Conservation (phyloP, 2,888 invertebrate species). For the Acleris literana region DNA sequence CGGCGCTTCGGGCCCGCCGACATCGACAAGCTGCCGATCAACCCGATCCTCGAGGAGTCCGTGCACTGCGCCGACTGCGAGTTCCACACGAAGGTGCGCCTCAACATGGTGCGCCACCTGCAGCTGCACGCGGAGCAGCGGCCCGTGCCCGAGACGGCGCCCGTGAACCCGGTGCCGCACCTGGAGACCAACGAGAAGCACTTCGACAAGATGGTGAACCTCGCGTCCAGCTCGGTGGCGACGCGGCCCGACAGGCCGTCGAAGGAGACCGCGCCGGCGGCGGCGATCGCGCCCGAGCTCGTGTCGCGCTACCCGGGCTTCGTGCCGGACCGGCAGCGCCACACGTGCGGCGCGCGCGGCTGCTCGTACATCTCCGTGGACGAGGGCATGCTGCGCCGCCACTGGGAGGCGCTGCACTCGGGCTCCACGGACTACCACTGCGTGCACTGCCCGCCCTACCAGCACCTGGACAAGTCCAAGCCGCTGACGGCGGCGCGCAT, state of each 20-base stretch:
- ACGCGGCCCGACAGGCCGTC: constrained; percentile 52
- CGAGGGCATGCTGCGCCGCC: constrained; percentile 88
- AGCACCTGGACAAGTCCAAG: constrained; percentile 71
- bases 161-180: constrained; percentile 92
- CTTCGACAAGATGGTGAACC: constrained; percentile 93
- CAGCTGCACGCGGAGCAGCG: constrained; percentile 86
- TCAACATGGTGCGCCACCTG: constrained; percentile 89
- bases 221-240: constrained; percentile 87
- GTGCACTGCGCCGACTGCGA: constrained; percentile 87
- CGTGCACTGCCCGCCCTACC: constrained; percentile 87
- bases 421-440: constrained; percentile 85
- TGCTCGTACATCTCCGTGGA: constrained; percentile 89
- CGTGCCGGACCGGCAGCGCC: constrained; percentile 83
- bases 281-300: constrained; percentile 50
- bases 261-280: constrained; percentile 38
- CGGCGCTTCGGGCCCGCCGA: constrained; percentile 83
- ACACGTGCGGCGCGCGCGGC: constrained; percentile 87
- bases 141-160: constrained; percentile 86
- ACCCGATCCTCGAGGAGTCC: constrained; percentile 84
- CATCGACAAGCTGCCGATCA: constrained; percentile 85
- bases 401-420: constrained; percentile 88
- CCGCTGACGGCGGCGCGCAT: constrained; percentile 85
- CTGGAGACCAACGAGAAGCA: constrained; percentile 90
- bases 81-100: constrained; percentile 87
- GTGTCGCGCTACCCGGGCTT: constrained; percentile 70